Base-by-base conservation (phyloP, 2,113 vertebrate genomes). In the Notechis scutatus region DNA sequence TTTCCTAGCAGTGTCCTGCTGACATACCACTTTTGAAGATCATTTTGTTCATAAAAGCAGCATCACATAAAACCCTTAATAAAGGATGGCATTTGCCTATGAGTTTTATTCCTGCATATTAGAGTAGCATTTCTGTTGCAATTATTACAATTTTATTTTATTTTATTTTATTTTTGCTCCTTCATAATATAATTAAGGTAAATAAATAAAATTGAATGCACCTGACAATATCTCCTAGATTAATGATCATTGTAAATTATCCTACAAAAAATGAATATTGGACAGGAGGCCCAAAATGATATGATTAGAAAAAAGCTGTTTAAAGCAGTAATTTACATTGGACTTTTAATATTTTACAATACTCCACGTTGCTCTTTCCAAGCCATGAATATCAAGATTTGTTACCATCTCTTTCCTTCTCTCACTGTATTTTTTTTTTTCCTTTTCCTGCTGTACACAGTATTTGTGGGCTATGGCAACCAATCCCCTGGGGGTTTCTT, bases 401-500 rank as follows among this genome's bases (percentile, higher is more conserved):
- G 93, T 94, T 95, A 91, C 94, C 95, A 69, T 96, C 34, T 97
- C 94, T 93, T 85, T 97, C 42, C 23, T 15, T 45, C 29, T 24
- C 11, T 56, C 45, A 42, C 34, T 59, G 29, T 88, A 23, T 88
- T 21, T 92, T 81, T 21, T 92, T 81, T 81, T 29, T 12, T 7
- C 5, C 47, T 95, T 97, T 97, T 97, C 95, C 93, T 96, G 92
- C 94, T 92, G 91, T 95, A 96, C 94, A 93, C 88, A 91, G 91
- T 97, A 95, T 96, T 97, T 97, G 95, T 96, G 90, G 95, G 90
- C 96, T 97, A 96, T 97, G 96, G 96, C 96, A 97, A 97, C 97
- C 97, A 97, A 97, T 98, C 95, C 96, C 95, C 95, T 95, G 95
- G 95, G 94, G 96, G 94, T 97, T 97, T 96, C 97, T 97, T 97